Conservation (phyloP, 2,888 invertebrate genomes). For the Acrobasis repandana region DNA sequence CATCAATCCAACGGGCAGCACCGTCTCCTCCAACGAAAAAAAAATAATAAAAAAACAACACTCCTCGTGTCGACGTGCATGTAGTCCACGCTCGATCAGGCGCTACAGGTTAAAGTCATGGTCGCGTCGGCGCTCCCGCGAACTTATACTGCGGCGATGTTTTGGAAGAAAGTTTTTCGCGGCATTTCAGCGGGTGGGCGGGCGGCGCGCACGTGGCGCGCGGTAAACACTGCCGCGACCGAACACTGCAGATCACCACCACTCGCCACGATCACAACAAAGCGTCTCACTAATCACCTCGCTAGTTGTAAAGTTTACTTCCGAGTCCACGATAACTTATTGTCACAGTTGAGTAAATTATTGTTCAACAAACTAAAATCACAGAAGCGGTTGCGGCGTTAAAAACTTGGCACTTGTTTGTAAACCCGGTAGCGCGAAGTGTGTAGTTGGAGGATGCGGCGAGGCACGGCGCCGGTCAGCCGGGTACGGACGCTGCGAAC, state of each 20-base stretch:
- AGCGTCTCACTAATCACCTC: slow-evolving; percentile 41
- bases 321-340: slow-evolving; percentile 46
- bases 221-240: slow-evolving; percentile 60
- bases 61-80: slow-evolving; percentile 71
- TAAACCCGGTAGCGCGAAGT: slow-evolving; percentile 53
- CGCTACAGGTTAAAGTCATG: slow-evolving; percentile 74
- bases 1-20: slow-evolving; percentile 73
- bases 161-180: slow-evolving; percentile 78
- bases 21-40: slow-evolving; percentile 80
- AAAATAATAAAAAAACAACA: slow-evolving; percentile 76
- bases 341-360: slow-evolving; percentile 51
- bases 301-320: slow-evolving; percentile 50
- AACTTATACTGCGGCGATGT: slow-evolving; percentile 67
- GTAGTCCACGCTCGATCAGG: slow-evolving; percentile 65
- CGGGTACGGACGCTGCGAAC: slow-evolving; percentile 78
- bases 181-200: slow-evolving; percentile 73
- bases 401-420: slow-evolving; percentile 70
- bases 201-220: slow-evolving; percentile 74
- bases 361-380: slow-evolving; percentile 54
- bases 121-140: slow-evolving; percentile 54
- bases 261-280: slow-evolving; percentile 32
- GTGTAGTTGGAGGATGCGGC: slow-evolving; percentile 51
- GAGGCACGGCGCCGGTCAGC: slow-evolving; percentile 63
- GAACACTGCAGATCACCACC: slow-evolving; percentile 15
- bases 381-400: slow-evolving; percentile 51